These are phyloP conservation scores for Varanus komodoensis DNA, from an alignment of 2,113 vertebrate genomes.

Conservation along the genomic window DNA sequence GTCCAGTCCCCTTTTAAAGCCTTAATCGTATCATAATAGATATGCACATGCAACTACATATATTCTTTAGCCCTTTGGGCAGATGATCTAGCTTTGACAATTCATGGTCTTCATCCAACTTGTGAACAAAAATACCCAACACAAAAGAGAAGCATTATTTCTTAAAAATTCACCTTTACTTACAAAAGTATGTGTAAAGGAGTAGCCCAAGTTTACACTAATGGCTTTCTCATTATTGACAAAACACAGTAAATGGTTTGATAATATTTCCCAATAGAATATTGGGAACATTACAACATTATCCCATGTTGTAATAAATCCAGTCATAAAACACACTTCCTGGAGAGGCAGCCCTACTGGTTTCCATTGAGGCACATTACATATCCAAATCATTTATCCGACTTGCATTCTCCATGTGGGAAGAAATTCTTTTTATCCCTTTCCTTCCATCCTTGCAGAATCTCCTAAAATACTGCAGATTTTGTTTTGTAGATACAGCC, in stretches of 20 bases:
- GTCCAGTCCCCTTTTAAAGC: no score
- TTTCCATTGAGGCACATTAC: not conserved
- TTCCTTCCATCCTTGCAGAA: not conserved
- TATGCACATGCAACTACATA: not conserved
- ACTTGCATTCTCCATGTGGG: rapidly evolving
- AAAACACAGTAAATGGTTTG: not conserved
- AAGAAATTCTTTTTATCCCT: not conserved
- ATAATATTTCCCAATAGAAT: no score
- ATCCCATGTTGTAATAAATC: not conserved
- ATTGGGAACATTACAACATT: not conserved
- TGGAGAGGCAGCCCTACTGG: not conserved
- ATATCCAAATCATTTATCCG: not conserved
- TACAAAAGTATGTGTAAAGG: not conserved
- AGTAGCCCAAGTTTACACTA: not conserved
- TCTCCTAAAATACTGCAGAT: not conserved
- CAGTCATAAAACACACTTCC: not conserved
- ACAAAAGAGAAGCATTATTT: not conserved
- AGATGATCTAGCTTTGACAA: constrained; percentile 3
- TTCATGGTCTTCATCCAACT: not conserved
- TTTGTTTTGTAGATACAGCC: not conserved
- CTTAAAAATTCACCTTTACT: not conserved
- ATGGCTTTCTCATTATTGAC: not conserved
- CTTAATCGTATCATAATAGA: not conserved
- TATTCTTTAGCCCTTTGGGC: not conserved
- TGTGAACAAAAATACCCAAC: not conserved